A percentile compares a stretch with the other conserved stretches of the same genome.
Conservation (phyloP, 2,797 vertebrate genomes). For the Labroides dimidiatus region DNA sequence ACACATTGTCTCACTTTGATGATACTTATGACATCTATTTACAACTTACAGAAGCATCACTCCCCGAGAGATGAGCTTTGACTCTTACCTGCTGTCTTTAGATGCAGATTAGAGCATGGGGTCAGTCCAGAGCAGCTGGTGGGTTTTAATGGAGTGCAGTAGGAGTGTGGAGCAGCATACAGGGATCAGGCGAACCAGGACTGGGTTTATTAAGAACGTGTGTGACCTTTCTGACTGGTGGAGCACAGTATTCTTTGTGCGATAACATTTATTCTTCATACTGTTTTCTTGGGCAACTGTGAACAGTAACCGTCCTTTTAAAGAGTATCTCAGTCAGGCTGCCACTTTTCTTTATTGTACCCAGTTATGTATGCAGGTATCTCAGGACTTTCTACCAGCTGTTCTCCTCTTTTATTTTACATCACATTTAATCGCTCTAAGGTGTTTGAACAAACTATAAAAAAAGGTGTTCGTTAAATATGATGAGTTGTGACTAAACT, state of each 20-base stretch:
- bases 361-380: background rate
- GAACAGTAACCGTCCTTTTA: constrained; percentile 6
- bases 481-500: background rate
- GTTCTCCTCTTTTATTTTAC: background rate
- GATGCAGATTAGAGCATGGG: background rate
- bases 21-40: background rate
- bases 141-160: constrained; percentile 14
- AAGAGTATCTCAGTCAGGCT: background rate
- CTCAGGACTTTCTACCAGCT: constrained; percentile 3
- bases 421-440: constrained; percentile 4
- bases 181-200: constrained; percentile 5
- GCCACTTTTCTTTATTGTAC: background rate
- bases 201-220: background rate
- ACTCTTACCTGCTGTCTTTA: constrained; percentile 1
- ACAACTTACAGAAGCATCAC: background rate
- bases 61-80: background rate
- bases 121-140: constrained; percentile 7
- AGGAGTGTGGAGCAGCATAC: constrained; percentile 13
- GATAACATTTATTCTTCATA: constrained; percentile 4
- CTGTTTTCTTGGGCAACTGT: background rate
- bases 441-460: constrained; percentile 6
- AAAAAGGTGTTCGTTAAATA: constrained; percentile 6
- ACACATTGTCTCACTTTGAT: background rate
- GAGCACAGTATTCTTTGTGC: background rate
- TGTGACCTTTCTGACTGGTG: constrained; percentile 5